Evolutionary conservation across 2,113 vertebrate species (phyloP).

Genomic region (Oryzias javanicus): DNA sequence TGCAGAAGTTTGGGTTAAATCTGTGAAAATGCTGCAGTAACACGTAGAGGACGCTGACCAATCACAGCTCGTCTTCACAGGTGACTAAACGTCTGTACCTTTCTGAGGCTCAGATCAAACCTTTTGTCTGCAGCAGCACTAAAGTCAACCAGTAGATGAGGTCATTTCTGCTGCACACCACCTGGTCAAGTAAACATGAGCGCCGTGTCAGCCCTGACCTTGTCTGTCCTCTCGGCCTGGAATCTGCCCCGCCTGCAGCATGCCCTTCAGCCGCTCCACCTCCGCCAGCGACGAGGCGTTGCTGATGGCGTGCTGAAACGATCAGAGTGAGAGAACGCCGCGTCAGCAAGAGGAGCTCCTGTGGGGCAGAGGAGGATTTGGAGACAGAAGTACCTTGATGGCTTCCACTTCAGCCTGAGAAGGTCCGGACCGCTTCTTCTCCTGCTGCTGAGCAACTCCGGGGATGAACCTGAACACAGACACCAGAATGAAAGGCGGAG

Average conservation of each 20-base stretch:
- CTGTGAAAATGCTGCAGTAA: too few species aligned
- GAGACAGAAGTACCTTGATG: slow-evolving; percentile 83
- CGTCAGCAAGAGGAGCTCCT: too few species aligned
- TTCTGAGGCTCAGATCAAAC: too few species aligned
- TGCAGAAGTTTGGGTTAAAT: too few species aligned
- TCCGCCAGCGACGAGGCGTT: slow-evolving; percentile 92
- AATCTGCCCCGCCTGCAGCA: slow-evolving; percentile 94
- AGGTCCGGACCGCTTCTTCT: slow-evolving; percentile 90
- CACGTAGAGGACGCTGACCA: too few species aligned
- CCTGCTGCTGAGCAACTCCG: slow-evolving; percentile 84
- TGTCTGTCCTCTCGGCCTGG: slow-evolving; percentile 86
- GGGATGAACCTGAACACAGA: slow-evolving; percentile 86
- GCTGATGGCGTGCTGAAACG: slow-evolving; percentile 86
- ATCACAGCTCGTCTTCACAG: too few species aligned
- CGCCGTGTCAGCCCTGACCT: slow-evolving; percentile 69
- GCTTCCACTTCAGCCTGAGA: slow-evolving; percentile 93
- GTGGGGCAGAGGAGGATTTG: too few species aligned
- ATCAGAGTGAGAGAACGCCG: background rate
- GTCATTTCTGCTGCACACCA: background rate
- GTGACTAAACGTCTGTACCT: too few species aligned
- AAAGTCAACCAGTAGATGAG: too few species aligned
- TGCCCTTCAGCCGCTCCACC: slow-evolving; percentile 90
- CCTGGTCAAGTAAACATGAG: too few species aligned
- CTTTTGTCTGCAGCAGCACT: too few species aligned
- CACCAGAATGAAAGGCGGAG: background rate